A percentile compares a stretch with the other conserved stretches of the same genome.
These are phyloP conservation scores for Cotesia chilonis DNA, from an alignment of 1,140 invertebrate genomes.

Conservation along the genomic window DNA sequence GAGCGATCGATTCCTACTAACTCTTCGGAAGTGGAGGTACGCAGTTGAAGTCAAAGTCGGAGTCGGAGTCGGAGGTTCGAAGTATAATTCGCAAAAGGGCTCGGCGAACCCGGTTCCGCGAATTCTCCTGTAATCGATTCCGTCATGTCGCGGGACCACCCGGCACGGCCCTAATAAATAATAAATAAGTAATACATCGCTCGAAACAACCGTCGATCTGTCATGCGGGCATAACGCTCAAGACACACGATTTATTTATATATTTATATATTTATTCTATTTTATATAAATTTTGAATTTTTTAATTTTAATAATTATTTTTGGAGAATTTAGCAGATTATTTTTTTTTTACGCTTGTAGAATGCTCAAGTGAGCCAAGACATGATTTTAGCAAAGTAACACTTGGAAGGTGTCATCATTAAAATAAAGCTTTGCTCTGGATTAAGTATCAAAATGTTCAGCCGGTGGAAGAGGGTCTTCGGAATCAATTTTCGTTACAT, in stretches of 20 bases:
- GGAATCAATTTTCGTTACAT: slow-evolving; percentile 6
- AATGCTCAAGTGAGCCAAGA: background rate
- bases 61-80: slow-evolving; percentile 24
- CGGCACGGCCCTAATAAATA: slow-evolving; percentile 65
- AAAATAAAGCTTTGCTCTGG: background rate
- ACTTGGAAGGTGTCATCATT: slow-evolving; percentile 16
- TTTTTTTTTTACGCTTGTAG: background rate
- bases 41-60: no score
- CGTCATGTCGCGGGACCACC: slow-evolving; percentile 66
- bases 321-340: background rate
- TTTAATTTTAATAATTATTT: background rate
- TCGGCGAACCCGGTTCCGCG: slow-evolving; percentile 54
- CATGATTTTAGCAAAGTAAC: slow-evolving; percentile 21
- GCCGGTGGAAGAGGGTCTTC: slow-evolving; percentile 5
- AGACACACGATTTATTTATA: background rate
- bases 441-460: slow-evolving; percentile 18
- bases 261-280: background rate
- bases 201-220: slow-evolving; percentile 35
- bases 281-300: background rate
- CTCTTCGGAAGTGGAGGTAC: no score
- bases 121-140: slow-evolving; percentile 65
- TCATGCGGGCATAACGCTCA: background rate
- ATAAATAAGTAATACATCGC: slow-evolving; percentile 66
- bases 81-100: slow-evolving; percentile 48
- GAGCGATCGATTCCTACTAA: no score